phyloP scores from a whole-genome alignment of 2,888 invertebrate genomes.

The Limenitis camilla region DNA sequence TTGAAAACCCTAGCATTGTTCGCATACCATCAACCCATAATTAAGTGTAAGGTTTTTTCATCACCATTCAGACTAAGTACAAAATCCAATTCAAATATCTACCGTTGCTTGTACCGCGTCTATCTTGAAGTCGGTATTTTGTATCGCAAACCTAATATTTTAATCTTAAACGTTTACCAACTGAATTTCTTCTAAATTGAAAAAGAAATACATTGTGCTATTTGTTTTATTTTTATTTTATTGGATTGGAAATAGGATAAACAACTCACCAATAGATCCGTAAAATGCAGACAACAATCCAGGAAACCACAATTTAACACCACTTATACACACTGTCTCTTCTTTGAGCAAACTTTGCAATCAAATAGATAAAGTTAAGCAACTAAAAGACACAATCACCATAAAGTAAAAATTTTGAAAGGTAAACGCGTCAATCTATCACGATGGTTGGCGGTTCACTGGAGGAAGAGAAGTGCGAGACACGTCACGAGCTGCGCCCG shows the following conservation, averaged over 20 bases:
- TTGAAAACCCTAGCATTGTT: neutral
- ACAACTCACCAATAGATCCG: conserved; percentile 29
- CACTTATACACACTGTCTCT: conserved; percentile 51
- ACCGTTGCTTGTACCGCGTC: conserved; percentile 1
- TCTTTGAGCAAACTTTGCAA: conserved; percentile 38
- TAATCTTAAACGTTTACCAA: no score
- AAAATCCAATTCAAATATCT: conserved; percentile 1
- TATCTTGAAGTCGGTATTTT: neutral
- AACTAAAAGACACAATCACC: conserved; percentile 33
- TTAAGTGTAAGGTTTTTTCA: neutral
- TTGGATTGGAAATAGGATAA: neutral
- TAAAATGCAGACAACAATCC: conserved; percentile 48
- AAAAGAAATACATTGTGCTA: no score
- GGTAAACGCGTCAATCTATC: conserved; percentile 34
- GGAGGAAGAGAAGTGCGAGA: conserved; percentile 53
- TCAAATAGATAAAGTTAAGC: conserved; percentile 23
- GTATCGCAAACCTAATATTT: neutral
- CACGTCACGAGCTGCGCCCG: conserved; percentile 68
- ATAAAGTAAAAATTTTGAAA: conserved; percentile 36
- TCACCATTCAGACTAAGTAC: neutral
- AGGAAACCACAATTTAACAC: conserved; percentile 47
- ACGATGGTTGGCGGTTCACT: conserved; percentile 59
- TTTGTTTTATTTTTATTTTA: neutral
- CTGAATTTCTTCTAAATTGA: no score
- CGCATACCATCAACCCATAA: neutral